phyloP scores from a whole-genome alignment of 2,113 vertebrate species.

The Orycteropus afer region DNA sequence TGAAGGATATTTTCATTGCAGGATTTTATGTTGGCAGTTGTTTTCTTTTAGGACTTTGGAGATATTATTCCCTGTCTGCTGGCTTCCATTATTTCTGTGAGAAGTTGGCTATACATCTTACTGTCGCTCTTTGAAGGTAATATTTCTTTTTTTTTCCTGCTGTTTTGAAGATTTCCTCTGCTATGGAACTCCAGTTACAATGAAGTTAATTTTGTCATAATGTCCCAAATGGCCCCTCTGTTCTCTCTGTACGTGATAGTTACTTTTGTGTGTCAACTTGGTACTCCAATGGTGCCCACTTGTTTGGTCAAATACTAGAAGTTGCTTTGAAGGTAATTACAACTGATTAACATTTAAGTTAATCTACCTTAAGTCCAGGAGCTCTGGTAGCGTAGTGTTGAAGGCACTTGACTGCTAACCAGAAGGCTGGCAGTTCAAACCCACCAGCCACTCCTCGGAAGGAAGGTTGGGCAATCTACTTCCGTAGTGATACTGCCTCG shows the following conservation, averaged over 20 bases:
- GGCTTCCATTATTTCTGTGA: slow-evolving; percentile 37
- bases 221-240: not conserved
- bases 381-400: no score
- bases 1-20: slow-evolving; percentile 39
- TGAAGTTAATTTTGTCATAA: slow-evolving; percentile 53
- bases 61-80: slow-evolving; percentile 43
- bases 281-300: not conserved
- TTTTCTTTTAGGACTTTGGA: slow-evolving; percentile 53
- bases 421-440: no score
- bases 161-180: slow-evolving; percentile 49
- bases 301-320: not conserved
- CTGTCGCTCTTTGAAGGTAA: slow-evolving; percentile 23
- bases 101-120: slow-evolving; percentile 50
- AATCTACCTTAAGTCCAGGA: not conserved
- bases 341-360: not conserved
- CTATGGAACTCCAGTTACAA: not conserved
- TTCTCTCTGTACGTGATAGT: not conserved
- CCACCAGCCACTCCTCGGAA: no score
- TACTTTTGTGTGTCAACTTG: not conserved
- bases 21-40: slow-evolving; percentile 50
- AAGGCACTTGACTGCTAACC: no score
- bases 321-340: not conserved
- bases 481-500: no score
- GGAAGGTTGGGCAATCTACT: no score
- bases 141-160: slow-evolving; percentile 40